Base-by-base conservation (phyloP, 2,113 vertebrate species). In the Laticauda laticaudata region DNA sequence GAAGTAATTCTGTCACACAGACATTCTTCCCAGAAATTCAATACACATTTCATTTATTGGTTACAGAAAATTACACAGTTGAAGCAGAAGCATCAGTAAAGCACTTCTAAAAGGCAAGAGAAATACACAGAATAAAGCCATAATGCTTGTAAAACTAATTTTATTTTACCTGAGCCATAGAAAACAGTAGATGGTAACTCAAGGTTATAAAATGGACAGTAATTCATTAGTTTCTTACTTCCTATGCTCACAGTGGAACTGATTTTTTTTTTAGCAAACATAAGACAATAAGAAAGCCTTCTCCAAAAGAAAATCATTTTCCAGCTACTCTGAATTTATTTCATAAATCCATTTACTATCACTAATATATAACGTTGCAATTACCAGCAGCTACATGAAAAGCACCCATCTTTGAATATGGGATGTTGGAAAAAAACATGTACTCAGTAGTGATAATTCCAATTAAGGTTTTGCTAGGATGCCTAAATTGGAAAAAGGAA, bases 1-100 rank as follows among this genome's bases (percentile, higher is more conserved):
- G 88, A 64, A 95, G 54, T 21, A 85, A 94, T 95, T 93, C 91
- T 93, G 61, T 29, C 45, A 91, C 64, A 75, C 94, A 89, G 6
- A 75, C 23, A 4, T 24, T 23, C 20, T 88, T 92, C 9, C 21
- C 3, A 75, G 54, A 48, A 45, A 39, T 89, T n/a, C 75, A 75
- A 75, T 21, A 57, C 23, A 89, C 26, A 56, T 56, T 89, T 81
- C 45, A 88, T 54, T 87, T 64, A 7, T 56, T 61, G 45, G 91
- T 48, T 89, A 75, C 1, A 92, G 48, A 45, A 88, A 88, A 69
- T 69, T 39, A 26, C 29, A 81, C 1, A 8, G 81, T 69, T 88
- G 21, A 5, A 88, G 57, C 34, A 55, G 34, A 45, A 75, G 2
- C 55, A 54, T 11, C 88, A 51, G 11, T 81, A 75, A 92, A 21